Conservation (phyloP, 1,140 invertebrate genomes). For the Phthorimaea operculella region DNA sequence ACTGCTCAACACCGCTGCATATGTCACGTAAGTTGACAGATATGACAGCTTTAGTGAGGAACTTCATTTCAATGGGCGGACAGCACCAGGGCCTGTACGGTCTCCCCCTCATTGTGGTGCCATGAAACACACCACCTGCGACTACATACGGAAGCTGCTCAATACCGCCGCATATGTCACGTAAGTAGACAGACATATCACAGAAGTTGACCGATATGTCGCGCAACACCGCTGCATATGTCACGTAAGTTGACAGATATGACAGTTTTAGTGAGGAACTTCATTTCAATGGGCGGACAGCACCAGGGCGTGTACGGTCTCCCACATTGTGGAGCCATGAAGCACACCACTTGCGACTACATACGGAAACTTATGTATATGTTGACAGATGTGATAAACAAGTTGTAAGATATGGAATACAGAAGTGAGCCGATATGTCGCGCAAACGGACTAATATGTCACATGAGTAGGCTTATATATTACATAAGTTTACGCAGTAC, state of each 20-base stretch:
- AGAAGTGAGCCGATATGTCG: no score
- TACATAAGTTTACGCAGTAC: no score
- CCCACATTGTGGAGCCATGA: constrained; percentile 79
- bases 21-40: constrained; percentile 72
- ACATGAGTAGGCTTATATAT: no score
- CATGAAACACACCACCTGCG: constrained; percentile 76
- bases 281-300: constrained; percentile 95
- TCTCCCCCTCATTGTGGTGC: constrained; percentile 80
- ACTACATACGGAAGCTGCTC: constrained; percentile 83
- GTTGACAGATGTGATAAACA: no score
- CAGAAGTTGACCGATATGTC: no score
- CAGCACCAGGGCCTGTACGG: constrained; percentile 97
- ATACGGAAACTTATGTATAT: constrained; percentile 75
- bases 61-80: constrained; percentile 81
- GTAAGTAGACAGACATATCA: no score
- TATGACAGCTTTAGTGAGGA: no score
- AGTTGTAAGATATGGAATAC: no score
- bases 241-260: no score
- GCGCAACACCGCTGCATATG: no score
- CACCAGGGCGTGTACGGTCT: constrained; percentile 95
- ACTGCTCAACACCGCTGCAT: constrained; percentile 89
- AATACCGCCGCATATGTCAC: constrained; percentile 87
- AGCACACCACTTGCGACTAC: constrained; percentile 80
- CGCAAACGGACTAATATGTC: no score
- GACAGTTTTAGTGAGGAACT: constrained; percentile 81